These are phyloP conservation scores for Drosophila monieri DNA, from an alignment of 2,888 invertebrate genomes.

Conservation along the genomic window DNA sequence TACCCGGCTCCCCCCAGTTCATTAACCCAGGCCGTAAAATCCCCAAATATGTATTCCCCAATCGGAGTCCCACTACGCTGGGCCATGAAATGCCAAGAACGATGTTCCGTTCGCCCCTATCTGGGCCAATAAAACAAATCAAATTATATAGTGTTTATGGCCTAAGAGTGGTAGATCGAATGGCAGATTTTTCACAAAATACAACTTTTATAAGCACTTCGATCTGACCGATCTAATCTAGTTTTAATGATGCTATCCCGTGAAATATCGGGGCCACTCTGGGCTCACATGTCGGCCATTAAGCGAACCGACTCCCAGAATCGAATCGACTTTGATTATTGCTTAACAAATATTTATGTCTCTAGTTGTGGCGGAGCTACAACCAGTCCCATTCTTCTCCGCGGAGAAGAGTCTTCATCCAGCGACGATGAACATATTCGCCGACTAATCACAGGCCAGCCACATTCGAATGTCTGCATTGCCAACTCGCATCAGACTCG, in stretches of 20 bases:
- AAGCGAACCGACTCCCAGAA: conserved; percentile 13
- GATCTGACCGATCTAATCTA: conserved; percentile 18
- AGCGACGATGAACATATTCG: conserved; percentile 78
- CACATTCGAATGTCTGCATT: conserved; percentile 74
- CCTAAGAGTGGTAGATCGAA: conserved; percentile 13
- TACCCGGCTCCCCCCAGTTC: conserved; percentile 43
- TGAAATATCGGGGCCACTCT: conserved; percentile 14
- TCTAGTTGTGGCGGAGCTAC: conserved; percentile 21
- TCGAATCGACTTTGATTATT: conserved; percentile 58
- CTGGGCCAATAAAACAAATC: conserved; percentile 50
- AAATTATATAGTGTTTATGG: conserved; percentile 72
- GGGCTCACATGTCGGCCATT: conserved; percentile 25
- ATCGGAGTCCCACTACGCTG: conserved; percentile 45
- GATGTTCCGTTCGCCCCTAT: conserved; percentile 55
- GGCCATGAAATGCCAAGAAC: conserved; percentile 40
- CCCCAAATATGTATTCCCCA: conserved; percentile 30
- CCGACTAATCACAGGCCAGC: conserved; percentile 69
- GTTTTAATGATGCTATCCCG: conserved; percentile 29
- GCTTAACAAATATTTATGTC: conserved; percentile 57
- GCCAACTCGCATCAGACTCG: conserved; percentile 74
- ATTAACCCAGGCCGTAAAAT: conserved; percentile 61
- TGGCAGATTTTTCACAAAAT: neutral
- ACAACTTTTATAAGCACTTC: neutral
- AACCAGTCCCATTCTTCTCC: conserved; percentile 34
- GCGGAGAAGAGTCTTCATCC: conserved; percentile 58